These are phyloP conservation scores for Pangasius krempfi DNA, from an alignment of 2,797 vertebrate species.

Conservation along the genomic window DNA sequence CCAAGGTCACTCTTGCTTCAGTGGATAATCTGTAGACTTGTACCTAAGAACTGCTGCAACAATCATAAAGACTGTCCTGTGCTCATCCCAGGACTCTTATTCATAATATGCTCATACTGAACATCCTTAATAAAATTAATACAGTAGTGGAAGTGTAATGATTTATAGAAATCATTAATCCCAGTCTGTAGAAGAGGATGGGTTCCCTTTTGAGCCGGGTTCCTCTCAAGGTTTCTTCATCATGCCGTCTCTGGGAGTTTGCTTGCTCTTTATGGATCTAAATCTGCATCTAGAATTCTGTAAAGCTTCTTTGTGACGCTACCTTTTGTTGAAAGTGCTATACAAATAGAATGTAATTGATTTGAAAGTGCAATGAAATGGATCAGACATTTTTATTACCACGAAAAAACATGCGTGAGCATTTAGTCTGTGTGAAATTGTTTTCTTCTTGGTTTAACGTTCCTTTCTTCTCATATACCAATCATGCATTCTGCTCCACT, in stretches of 20 bases:
- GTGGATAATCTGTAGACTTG: neutral
- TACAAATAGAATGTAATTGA: neutral
- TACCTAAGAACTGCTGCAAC: neutral
- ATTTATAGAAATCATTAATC: neutral
- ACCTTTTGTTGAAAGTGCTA: too few relatives aligned
- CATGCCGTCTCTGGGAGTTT: neutral
- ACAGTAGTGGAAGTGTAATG: neutral
- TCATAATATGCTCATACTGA: neutral
- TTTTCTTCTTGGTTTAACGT: neutral
- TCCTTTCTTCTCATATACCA: neutral
- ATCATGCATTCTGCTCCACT: neutral
- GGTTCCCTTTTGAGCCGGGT: neutral
- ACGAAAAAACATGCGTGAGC: neutral
- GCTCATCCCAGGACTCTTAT: neutral
- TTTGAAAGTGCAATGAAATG: neutral
- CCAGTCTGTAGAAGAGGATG: neutral
- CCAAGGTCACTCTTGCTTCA: neutral
- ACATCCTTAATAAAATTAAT: neutral
- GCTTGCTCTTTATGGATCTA: neutral
- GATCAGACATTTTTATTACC: neutral
- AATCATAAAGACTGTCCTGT: neutral
- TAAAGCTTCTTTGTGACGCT: too few relatives aligned
- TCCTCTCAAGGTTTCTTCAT: neutral
- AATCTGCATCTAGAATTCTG: neutral
- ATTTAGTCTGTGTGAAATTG: neutral